phyloP scores from a whole-genome alignment of 2,113 vertebrate genomes.

The Notiomystis cincta region DNA sequence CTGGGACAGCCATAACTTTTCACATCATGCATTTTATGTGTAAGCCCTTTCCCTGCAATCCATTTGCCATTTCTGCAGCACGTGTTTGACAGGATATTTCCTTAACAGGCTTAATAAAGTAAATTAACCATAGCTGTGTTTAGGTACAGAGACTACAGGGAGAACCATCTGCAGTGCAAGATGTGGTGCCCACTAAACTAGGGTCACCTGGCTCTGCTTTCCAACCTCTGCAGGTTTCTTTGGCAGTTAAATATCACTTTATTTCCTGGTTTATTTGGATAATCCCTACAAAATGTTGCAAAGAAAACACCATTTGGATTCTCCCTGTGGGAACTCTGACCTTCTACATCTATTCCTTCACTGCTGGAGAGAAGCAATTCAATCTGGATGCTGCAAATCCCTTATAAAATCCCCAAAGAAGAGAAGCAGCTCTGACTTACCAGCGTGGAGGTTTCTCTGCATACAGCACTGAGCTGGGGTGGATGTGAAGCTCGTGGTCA shows the following conservation, averaged over 20 bases:
- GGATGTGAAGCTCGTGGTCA: constrained; percentile 93
- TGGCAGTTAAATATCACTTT: background rate
- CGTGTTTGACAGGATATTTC: background rate
- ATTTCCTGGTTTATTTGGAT: background rate
- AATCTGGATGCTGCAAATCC: background rate
- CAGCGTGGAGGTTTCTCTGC: constrained; percentile 96
- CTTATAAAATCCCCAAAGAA: background rate
- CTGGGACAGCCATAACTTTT: background rate
- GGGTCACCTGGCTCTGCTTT: background rate
- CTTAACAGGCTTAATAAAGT: background rate
- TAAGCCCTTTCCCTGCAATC: background rate
- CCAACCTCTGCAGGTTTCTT: background rate
- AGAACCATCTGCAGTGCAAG: background rate
- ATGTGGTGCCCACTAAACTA: background rate
- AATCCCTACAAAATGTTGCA: background rate
- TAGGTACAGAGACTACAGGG: background rate
- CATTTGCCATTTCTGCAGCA: background rate
- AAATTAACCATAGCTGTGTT: background rate
- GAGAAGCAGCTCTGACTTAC: constrained; percentile 67
- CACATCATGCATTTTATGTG: background rate
- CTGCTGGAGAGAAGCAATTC: background rate
- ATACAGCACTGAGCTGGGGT: constrained; percentile 91
- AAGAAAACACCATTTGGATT: background rate
- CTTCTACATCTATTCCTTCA: background rate
- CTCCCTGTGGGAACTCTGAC: background rate